Evolutionary conservation across 1,140 invertebrate genomes (phyloP), one percentile per base, ranked within the genome.

Genomic region (Pogonomyrmex barbatus): DNA sequence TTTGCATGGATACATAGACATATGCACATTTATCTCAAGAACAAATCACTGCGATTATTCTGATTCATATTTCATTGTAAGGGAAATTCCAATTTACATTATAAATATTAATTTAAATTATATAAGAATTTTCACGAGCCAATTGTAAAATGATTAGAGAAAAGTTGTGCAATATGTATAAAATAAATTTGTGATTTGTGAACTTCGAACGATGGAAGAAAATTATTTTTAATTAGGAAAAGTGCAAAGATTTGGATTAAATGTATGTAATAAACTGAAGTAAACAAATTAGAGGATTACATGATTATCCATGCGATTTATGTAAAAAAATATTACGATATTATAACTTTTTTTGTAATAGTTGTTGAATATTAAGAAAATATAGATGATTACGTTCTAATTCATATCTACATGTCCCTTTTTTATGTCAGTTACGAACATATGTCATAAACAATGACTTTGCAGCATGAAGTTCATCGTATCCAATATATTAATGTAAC

Each of bases 371-470:
- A 9, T 56, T 30, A 54, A 68, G 17, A 70, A 56, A 81, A 56
- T n/a, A 45, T 9, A 54, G 12, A 52, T 39, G 6, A 54, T 30
- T 17, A 42, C 1, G 10, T 5, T 60, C 36, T 52, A 79, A 42
- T 42, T 52, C 47, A 3, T 65, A 67, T 68, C n/a, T 50, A n/a
- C n/a, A 45, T 47, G 4, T 36, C 12, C 30, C 2, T 42, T 79
- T 70, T 81, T 50, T 54, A 17, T 68, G 2, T 71, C 14, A 70
- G n/a, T 70, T 81, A 24, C 17, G 2, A 8, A 33, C 33, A 42
- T 81, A 17, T 70, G n/a, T 81, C 63, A 81, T 70, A 81, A 78
- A 81, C 36, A 81, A 81, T 81, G 63, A 81, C 63, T 81, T 42
- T 71, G 36, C 50, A 81, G 10, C 24, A 56, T 58, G 24, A 56